Evolutionary conservation across 2,888 invertebrate genomes (phyloP).

Genomic region (Polia nebulosa): DNA sequence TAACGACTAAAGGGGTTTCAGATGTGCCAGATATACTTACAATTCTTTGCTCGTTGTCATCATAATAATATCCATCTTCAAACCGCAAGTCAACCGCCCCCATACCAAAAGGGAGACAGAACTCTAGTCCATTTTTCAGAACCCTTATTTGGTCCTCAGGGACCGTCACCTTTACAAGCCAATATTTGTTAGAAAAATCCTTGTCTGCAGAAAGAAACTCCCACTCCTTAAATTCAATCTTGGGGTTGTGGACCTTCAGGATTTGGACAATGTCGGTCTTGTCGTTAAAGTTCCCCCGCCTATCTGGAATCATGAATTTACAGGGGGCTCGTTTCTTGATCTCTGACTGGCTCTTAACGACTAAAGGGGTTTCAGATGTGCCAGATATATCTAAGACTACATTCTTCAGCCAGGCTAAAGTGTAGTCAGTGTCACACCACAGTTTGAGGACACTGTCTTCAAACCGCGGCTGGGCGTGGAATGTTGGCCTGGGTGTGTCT

Average conservation of each 20-base stretch:
- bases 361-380: not conserved
- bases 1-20: not conserved
- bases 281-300: accelerated
- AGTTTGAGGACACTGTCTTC: slow-evolving; percentile 5
- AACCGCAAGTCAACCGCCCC: too few species aligned
- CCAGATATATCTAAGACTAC: not conserved
- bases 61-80: too few species aligned
- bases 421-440: slow-evolving; percentile 14
- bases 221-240: not conserved
- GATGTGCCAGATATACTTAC: not conserved
- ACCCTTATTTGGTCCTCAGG: not conserved
- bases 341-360: slow-evolving; percentile 4
- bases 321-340: not conserved
- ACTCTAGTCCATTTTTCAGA: too few species aligned
- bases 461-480: not conserved
- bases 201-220: not conserved
- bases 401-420: slow-evolving; percentile 5
- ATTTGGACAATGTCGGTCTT: accelerated
- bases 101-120: too few species aligned
- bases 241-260: not conserved
- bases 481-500: not conserved
- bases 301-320: not conserved
- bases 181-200: too few species aligned
- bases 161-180: not conserved
- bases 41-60: too few species aligned